Evolutionary conservation across 2,797 vertebrate genomes (phyloP).

Genomic region (Microhierax caerulescens): DNA sequence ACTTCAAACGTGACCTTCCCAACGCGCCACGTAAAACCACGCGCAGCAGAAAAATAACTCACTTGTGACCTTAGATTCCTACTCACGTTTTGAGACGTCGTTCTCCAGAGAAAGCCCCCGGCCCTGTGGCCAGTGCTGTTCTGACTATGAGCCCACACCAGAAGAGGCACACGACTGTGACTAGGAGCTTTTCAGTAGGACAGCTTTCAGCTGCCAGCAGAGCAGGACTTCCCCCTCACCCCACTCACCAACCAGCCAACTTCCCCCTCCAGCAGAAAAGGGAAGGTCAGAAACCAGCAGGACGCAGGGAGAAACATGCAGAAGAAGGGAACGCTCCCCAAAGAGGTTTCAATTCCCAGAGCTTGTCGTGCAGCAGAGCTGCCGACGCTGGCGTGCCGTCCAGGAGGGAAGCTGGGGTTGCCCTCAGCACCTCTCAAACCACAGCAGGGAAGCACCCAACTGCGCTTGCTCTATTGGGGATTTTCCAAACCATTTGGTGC

Average conservation of each 20-base stretch:
- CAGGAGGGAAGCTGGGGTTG: neutral
- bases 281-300: neutral
- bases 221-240: neutral
- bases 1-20: fast-evolving
- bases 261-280: neutral
- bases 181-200: neutral
- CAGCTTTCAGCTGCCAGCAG: neutral
- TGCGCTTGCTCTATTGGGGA: neutral
- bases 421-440: neutral
- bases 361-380: neutral
- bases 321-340: neutral
- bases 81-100: fast-evolving
- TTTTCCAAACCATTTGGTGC: neutral
- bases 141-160: fast-evolving
- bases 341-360: neutral
- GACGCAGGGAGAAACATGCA: neutral
- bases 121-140: neutral
- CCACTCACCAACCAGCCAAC: neutral
- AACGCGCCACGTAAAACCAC: neutral
- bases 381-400: fast-evolving
- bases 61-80: fast-evolving
- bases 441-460: neutral
- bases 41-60: neutral
- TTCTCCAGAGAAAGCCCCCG: neutral
- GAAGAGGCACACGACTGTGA: neutral